These are phyloP conservation scores for Campoletis raptor DNA, from an alignment of 2,888 invertebrate species.

Conservation along the genomic window DNA sequence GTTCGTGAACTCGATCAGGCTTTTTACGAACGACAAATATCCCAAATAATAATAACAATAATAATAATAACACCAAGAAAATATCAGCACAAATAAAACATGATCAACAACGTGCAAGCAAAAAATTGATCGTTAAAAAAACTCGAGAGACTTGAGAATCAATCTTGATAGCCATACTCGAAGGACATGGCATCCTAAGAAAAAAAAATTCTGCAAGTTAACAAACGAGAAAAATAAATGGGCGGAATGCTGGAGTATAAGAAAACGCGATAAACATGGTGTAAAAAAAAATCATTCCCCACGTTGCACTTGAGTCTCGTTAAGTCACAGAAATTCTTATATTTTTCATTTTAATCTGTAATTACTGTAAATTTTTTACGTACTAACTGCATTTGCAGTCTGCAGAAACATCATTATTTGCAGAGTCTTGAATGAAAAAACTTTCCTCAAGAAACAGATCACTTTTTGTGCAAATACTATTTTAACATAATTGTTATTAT, in stretches of 20 bases:
- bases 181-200: neutral
- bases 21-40: conserved; percentile 20
- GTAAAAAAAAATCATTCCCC: conserved; percentile 27
- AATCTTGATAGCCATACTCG: conserved; percentile 9
- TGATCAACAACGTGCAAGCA: neutral
- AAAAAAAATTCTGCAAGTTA: conserved; percentile 5
- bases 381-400: neutral
- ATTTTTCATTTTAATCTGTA: neutral
- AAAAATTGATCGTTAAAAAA: neutral
- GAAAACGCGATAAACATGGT: conserved; percentile 19
- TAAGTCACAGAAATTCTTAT: neutral
- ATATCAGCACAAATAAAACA: neutral
- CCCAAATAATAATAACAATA: neutral
- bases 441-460: neutral
- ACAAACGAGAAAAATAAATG: conserved; percentile 4
- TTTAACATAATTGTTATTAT: neutral
- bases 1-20: conserved; percentile 47
- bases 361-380: neutral
- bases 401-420: neutral
- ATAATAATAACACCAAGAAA: neutral
- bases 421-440: neutral
- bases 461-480: neutral
- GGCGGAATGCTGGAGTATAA: conserved; percentile 21
- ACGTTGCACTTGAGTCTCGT: neutral
- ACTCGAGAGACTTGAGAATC: conserved; percentile 4